Percentiles rank a stretch among this genome's conserved stretches.
Conservation (phyloP, 2,888 invertebrate genomes). For the Agriopis marginaria region DNA sequence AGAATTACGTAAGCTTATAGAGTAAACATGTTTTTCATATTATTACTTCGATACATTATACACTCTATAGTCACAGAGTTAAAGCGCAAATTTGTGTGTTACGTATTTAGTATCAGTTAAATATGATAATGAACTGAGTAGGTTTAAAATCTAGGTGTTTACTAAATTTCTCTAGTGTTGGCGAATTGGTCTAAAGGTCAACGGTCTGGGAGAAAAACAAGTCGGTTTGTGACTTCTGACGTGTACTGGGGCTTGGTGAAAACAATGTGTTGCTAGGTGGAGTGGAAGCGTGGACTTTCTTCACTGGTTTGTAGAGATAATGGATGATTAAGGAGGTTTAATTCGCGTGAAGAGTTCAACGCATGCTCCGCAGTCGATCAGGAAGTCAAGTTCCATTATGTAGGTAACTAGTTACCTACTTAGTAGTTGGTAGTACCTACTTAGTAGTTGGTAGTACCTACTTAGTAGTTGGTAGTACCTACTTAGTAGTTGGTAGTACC, state of each 20-base stretch:
- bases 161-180: slow-evolving; percentile 30
- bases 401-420: no score
- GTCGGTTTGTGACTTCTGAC: slow-evolving; percentile 6
- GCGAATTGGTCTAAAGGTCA: slow-evolving; percentile 34
- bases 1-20: slow-evolving; percentile 54
- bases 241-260: neutral
- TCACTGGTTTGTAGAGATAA: neutral
- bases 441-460: no score
- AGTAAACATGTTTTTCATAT: slow-evolving; percentile 64
- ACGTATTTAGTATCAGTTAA: neutral
- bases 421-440: no score
- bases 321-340: no score
- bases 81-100: slow-evolving; percentile 5
- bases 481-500: no score
- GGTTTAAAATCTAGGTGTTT: slow-evolving; percentile 34
- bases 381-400: no score
- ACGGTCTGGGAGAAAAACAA: slow-evolving; percentile 36
- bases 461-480: no score
- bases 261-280: slow-evolving; percentile 24
- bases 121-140: slow-evolving; percentile 18
- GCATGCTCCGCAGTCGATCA: no score
- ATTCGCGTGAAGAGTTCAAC: no score
- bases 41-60: slow-evolving; percentile 24
- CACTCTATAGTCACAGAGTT: neutral
- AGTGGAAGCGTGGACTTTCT: slow-evolving; percentile 2